Percentiles rank a stretch among this genome's conserved stretches.
Conservation (phyloP, 92 coral and sea anemone species). For the Porites lobata region DNA sequence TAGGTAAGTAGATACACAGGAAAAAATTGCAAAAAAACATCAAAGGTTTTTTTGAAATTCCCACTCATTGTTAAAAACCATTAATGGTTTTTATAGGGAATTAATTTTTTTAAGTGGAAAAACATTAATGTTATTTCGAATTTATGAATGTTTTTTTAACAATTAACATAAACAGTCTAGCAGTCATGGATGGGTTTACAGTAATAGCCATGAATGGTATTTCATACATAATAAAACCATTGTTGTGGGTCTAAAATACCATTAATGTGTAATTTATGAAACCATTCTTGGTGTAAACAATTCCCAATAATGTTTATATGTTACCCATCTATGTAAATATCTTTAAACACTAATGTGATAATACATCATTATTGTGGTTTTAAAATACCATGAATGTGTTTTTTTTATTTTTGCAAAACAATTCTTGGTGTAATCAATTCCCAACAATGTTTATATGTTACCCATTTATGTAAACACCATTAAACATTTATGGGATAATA, state of each 20-base stretch:
- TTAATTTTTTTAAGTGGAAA: neutral
- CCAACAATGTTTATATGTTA: slow-evolving; percentile 3
- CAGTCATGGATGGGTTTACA: slow-evolving; percentile 16
- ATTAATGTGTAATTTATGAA: slow-evolving; percentile 2
- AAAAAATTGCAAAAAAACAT: slow-evolving; percentile 2
- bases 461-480: neutral
- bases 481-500: neutral
- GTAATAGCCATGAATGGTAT: slow-evolving; percentile 13
- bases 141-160: neutral
- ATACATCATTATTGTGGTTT: too few relatives aligned
- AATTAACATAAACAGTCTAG: slow-evolving; percentile 4
- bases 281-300: too few relatives aligned
- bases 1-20: neutral
- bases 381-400: too few relatives aligned
- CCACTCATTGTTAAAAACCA: slow-evolving; percentile 1
- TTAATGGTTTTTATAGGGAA: slow-evolving; percentile 1
- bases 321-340: too few relatives aligned
- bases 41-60: slow-evolving; percentile 5
- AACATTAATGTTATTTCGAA: slow-evolving; percentile 8
- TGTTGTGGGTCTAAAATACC: slow-evolving; percentile 13
- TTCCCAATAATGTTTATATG: too few relatives aligned
- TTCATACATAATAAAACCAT: neutral
- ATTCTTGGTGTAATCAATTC: slow-evolving; percentile 11
- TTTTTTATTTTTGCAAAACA: too few relatives aligned
- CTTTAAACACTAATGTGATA: too few relatives aligned